Evolutionary conservation across 1,140 invertebrate species (phyloP), one percentile per base, ranked within the genome.

Genomic region (Drosophila nigromelanica): DNA sequence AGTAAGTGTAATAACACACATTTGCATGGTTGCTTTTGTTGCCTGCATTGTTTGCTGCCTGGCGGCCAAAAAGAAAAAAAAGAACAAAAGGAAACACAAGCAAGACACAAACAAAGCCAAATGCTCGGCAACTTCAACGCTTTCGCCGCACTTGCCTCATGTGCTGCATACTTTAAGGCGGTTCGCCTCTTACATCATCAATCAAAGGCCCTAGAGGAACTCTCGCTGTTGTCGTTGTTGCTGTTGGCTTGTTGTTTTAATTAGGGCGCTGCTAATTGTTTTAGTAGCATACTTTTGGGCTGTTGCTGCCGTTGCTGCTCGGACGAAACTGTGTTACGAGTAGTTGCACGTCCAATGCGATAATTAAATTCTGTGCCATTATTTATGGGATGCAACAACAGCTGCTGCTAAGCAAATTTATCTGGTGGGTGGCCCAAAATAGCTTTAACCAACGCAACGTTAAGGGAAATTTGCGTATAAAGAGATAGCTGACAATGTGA

Each of bases 201-300:
- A 85, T 85, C 81, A 81, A 81, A 80, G 78, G 61, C 52, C 43
- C 60, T 62, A 14, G 45, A 63, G 48, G 60, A 11, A 10, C 8
- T 37, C 43, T 12, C 43, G 5, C 40, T 42, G 51, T 42, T 39
- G 24, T 30, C 5, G 27, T 6, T 27, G 27, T 27, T 27, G 27
- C 5, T 27, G 27, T 1, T 33, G 51, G 52, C 50, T 62, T 89
- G 75, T 79, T 83, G 82, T 76, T 87, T 89, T 87, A 87, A 87
- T 87, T 87, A 89, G 75, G 73, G 71, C 74, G 58, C 73, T 87
- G 76, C 82, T 86, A 87, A 89, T 86, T 86, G 82, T 87, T 87
- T 87, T 87, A 89, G 79, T 87, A 87, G 76, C 82, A 76, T 83
- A 83, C 78, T 87, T 86, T 85, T 66, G 52, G 76, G 68, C 27